These are phyloP conservation scores for Sisor rabdophorus DNA, from an alignment of 2,113 vertebrate genomes.

Conservation along the genomic window DNA sequence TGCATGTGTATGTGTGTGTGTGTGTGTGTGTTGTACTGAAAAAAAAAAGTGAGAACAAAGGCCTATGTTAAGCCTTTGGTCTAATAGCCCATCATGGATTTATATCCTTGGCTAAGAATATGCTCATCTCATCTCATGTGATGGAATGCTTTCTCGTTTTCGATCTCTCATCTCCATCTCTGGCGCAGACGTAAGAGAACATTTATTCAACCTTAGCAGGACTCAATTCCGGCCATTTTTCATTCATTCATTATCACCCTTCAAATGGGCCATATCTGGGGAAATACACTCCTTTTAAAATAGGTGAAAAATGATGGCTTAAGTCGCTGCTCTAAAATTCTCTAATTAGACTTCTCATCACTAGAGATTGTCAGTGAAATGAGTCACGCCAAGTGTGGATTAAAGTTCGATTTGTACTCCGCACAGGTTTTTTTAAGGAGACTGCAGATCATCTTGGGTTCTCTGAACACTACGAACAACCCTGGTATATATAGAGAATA, in stretches of 20 bases:
- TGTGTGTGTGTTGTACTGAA: neutral
- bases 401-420: conserved; percentile 44
- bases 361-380: conserved; percentile 55
- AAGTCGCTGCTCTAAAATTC: conserved; percentile 50
- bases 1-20: neutral
- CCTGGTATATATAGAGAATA: no score
- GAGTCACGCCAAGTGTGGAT: conserved; percentile 45
- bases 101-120: conserved; percentile 38
- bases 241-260: conserved; percentile 51
- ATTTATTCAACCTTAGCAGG: conserved; percentile 48
- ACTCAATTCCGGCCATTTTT: conserved; percentile 42
- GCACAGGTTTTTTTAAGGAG: conserved; percentile 23
- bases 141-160: conserved; percentile 39
- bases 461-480: neutral
- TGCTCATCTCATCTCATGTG: conserved; percentile 38
- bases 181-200: conserved; percentile 40
- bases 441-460: conserved; percentile 10
- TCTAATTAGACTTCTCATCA: conserved; percentile 55
- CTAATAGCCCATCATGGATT: conserved; percentile 40
- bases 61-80: conserved; percentile 31
- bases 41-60: conserved; percentile 33
- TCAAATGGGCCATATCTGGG: conserved; percentile 46
- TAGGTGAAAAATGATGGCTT: conserved; percentile 30
- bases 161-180: conserved; percentile 23
- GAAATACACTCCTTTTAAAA: conserved; percentile 54